These are phyloP conservation scores for Tiliqua scincoides DNA, from an alignment of 2,113 vertebrate species.

Conservation along the genomic window DNA sequence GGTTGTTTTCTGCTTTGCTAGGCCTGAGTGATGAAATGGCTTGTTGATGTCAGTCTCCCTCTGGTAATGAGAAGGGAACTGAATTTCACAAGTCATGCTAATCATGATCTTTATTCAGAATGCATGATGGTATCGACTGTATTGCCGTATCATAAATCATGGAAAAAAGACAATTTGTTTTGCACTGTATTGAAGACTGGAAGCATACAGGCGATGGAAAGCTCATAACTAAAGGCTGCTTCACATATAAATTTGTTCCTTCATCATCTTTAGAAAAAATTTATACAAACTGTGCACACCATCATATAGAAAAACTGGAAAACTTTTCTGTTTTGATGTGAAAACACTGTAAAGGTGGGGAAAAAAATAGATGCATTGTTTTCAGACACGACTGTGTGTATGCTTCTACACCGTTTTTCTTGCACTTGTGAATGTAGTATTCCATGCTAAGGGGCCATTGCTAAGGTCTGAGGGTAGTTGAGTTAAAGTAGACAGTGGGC, in stretches of 20 bases:
- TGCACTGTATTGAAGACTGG: slow-evolving; percentile 25
- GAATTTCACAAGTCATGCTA: slow-evolving; percentile 51
- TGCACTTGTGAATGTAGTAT: background rate
- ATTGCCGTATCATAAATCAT: slow-evolving; percentile 49
- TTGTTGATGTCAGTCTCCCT: slow-evolving; percentile 50
- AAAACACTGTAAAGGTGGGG: background rate
- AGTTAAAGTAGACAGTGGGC: background rate
- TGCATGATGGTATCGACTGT: slow-evolving; percentile 47
- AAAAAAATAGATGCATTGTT: background rate
- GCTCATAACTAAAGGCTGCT: slow-evolving; percentile 41
- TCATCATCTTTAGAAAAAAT: background rate
- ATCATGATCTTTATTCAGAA: slow-evolving; percentile 56
- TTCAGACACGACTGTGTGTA: background rate
- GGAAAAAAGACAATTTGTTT: slow-evolving; percentile 59
- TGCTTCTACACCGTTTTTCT: background rate
- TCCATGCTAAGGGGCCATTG: background rate
- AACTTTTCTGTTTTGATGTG: background rate
- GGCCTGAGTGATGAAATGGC: slow-evolving; percentile 56
- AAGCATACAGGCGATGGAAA: slow-evolving; percentile 36
- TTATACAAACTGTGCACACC: background rate
- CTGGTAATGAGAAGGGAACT: slow-evolving; percentile 47
- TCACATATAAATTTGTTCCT: background rate
- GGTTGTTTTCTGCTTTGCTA: slow-evolving; percentile 61
- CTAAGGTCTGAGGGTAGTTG: background rate
- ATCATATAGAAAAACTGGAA: background rate